Conservation (phyloP, 2,888 invertebrate species). For the Heliconius sara region DNA sequence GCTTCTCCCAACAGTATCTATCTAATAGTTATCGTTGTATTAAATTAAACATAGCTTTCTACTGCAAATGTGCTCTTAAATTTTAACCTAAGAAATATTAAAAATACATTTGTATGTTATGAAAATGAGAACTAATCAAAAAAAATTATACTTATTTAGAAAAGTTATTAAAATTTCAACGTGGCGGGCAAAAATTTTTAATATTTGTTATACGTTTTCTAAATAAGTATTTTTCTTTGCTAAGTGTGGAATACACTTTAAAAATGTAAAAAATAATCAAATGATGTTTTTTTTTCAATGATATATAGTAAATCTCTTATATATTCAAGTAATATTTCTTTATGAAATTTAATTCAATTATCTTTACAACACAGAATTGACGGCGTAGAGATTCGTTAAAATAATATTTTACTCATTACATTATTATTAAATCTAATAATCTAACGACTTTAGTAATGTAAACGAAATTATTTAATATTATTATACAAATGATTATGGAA, state of each 20-base stretch:
- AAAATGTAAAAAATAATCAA: constrained; percentile 25
- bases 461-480: constrained; percentile 42
- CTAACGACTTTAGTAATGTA: constrained; percentile 54
- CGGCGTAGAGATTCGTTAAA: constrained; percentile 81
- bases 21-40: neutral
- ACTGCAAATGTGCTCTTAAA: constrained; percentile 14
- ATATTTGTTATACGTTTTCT: too few species aligned
- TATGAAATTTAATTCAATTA: constrained; percentile 57
- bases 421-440: constrained; percentile 69
- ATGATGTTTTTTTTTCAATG: constrained; percentile 39
- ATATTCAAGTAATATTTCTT: constrained; percentile 39
- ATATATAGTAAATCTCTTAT: constrained; percentile 39
- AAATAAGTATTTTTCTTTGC: too few species aligned
- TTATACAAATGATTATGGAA: constrained; percentile 36
- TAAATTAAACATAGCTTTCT: neutral
- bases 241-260: too few species aligned
- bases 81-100: constrained; percentile 20
- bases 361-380: constrained; percentile 82
- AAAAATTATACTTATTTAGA: constrained; percentile 36
- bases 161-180: too few species aligned
- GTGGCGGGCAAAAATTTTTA: too few species aligned
- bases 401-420: constrained; percentile 66
- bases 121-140: constrained; percentile 38
- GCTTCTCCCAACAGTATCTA: neutral
- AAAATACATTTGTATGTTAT: constrained; percentile 21